Conservation (phyloP, 2,888 invertebrate genomes). For the Psococerastis gibbosa region DNA sequence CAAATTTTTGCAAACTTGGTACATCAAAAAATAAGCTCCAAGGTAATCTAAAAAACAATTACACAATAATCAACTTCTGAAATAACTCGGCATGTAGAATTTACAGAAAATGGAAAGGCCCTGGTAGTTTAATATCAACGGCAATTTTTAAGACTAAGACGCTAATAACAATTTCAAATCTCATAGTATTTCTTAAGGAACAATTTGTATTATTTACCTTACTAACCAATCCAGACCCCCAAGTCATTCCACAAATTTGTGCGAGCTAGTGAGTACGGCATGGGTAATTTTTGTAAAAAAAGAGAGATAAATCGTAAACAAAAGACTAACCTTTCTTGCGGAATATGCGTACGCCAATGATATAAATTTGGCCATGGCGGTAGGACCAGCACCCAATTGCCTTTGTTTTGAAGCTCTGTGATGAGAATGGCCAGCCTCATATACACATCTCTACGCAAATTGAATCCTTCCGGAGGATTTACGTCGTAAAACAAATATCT, state of each 20-base stretch:
- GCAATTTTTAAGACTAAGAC: too few relatives aligned
- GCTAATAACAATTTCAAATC: too few relatives aligned
- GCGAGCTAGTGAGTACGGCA: too few relatives aligned
- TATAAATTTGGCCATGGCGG: conserved; percentile 84
- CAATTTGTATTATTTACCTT: too few relatives aligned
- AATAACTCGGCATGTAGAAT: too few relatives aligned
- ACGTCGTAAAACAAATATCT: conserved; percentile 84
- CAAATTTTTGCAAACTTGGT: conserved; percentile 49
- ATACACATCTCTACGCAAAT: conserved; percentile 88
- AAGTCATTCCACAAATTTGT: too few relatives aligned
- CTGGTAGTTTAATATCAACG: too few relatives aligned
- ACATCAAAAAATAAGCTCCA: conserved; percentile 83
- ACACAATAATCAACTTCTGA: too few relatives aligned
- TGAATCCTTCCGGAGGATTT: conserved; percentile 92
- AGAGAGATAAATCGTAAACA: background rate
- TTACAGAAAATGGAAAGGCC: too few relatives aligned
- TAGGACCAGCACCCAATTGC: conserved; percentile 48
- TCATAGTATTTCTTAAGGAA: too few relatives aligned
- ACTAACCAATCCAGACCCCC: too few relatives aligned
- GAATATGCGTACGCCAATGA: conserved; percentile 60
- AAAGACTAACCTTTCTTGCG: conserved; percentile 28
- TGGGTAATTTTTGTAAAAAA: background rate
- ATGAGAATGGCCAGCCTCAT: conserved; percentile 77
- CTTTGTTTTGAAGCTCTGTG: conserved; percentile 38
- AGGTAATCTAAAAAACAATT: conserved; percentile 28